Evolutionary conservation across 2,113 vertebrate species (phyloP).

Genomic region (Petrocephalus zakoni): DNA sequence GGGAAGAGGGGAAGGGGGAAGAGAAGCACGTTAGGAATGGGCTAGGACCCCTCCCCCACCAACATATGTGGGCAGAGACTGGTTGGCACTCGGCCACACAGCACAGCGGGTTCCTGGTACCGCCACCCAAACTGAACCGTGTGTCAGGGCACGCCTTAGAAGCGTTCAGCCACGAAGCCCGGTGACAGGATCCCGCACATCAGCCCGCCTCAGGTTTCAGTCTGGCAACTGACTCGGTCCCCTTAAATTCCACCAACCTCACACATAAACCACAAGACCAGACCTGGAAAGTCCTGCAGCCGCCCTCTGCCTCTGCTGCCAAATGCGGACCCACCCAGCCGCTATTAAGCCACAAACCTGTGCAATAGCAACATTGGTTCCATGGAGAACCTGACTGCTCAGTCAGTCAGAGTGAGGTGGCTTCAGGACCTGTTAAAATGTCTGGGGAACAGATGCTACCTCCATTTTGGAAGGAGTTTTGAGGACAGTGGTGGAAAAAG

Average conservation of each 20-base stretch:
- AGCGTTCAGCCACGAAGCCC: background rate
- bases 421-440: background rate
- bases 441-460: background rate
- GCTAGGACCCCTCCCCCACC: background rate
- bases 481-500: background rate
- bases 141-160: background rate
- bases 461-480: background rate
- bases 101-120: background rate
- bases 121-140: background rate
- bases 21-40: background rate
- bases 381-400: background rate
- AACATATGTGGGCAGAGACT: background rate
- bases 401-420: background rate
- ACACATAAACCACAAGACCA: slow-evolving; percentile 48
- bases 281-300: background rate
- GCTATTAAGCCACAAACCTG: background rate
- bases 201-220: background rate
- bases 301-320: background rate
- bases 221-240: background rate
- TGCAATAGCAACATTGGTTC: background rate
- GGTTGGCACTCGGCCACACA: background rate
- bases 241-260: slow-evolving; percentile 16
- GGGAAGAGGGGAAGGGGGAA: too few species aligned
- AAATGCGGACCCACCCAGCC: slow-evolving; percentile 25
- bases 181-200: background rate